Evolutionary conservation across 2,888 invertebrate species (phyloP), one percentile per base, ranked within the genome.

Genomic region (Hydropsyche betteni): DNA sequence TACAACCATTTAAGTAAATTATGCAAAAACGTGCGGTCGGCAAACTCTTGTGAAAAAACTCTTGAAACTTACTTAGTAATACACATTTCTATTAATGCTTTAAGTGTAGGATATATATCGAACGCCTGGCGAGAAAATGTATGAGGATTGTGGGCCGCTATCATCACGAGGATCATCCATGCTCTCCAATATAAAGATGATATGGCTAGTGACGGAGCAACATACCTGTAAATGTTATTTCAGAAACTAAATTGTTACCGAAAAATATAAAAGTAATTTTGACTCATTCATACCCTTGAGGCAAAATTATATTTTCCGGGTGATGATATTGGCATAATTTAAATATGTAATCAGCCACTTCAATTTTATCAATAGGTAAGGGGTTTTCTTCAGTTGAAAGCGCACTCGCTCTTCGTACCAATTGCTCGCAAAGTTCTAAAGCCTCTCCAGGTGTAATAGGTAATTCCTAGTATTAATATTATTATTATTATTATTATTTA

Each of bases 181-280:
- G 94, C 93, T 85, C 97, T 97, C 98, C 98, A 98, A 85, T 97
- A 98, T 75, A 94, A 87, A 76, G 92, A 92, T n/a, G 95, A 92
- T 81, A 98, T 96, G 1, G 96, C 97, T 81, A 98, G 86, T 80
- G 92, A 91, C 0, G 98, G 98, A 0, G 97, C 93, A n/a, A 87
- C 89, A 83, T 94, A 94, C 7, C 91, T 90, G 80, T 51, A 80
- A 80, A 64, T 55, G 52, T 50, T 44, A 4, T 44, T 44, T 44
- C 2, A 24, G 24, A 24, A 44, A 8, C 34, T 12, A 12, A 58
- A 69, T 69, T 74, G 7, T 34, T 6, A 7, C 4, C 38, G 69
- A 52, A 44, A 55, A 76, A 69, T n/a, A 68, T 69, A 74, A 52
- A 24, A 24, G 24, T 24, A 24, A n/a, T 24, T 73, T 75, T 53